Evolutionary conservation across 2,888 invertebrate species (phyloP).

Genomic region (Entomobrya multifasciata): DNA sequence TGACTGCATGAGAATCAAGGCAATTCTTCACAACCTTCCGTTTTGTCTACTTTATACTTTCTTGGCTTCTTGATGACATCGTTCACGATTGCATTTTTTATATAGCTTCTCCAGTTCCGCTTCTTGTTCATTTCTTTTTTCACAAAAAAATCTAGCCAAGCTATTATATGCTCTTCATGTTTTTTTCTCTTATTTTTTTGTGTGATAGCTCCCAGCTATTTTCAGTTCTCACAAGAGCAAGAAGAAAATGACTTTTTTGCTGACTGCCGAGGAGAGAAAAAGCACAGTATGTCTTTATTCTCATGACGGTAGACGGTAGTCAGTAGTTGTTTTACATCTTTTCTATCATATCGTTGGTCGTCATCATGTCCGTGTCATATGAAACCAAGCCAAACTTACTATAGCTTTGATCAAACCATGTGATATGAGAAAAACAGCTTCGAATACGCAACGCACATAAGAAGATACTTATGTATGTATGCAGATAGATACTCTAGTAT

Average conservation of each 20-base stretch:
- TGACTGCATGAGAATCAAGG: conserved; percentile 19
- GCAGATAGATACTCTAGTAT: background rate
- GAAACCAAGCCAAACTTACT: background rate
- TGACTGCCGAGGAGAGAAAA: background rate
- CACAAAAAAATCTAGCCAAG: background rate
- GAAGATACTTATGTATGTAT: too few relatives aligned
- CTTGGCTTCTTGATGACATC: background rate
- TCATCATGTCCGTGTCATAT: conserved; percentile 40
- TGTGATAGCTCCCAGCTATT: conserved; percentile 49
- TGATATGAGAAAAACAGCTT: conserved; percentile 58
- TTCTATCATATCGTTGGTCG: conserved; percentile 48
- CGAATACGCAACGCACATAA: background rate
- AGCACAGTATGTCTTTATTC: conserved; percentile 33
- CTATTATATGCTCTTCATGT: background rate
- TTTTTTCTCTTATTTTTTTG: conserved; percentile 19
- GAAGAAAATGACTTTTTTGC: conserved; percentile 17
- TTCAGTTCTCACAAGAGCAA: conserved; percentile 41
- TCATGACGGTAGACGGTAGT: conserved; percentile 5
- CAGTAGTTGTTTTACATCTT: conserved; percentile 25
- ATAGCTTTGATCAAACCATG: conserved; percentile 45
- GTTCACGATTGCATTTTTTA: background rate
- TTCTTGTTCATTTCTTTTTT: background rate
- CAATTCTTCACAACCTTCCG: conserved; percentile 15
- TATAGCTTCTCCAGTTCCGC: conserved; percentile 12
- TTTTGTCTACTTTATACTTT: background rate